Base-by-base conservation (phyloP, 30 jellyfish, hydroid and myxozoan genomes). In the Morbakka virulenta region DNA sequence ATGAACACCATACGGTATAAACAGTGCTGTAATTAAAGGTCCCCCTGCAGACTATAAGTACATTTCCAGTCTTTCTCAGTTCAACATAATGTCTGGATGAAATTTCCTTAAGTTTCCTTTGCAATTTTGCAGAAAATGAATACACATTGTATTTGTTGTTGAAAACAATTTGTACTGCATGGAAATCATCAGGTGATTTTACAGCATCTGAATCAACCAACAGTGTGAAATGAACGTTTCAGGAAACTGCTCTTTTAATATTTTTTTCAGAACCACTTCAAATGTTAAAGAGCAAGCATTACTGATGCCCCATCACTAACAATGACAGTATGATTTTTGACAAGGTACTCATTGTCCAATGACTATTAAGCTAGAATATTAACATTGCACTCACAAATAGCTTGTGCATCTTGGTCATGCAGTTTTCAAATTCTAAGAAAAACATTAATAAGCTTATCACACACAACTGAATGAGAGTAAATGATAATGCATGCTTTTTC, bases 331-430 rank as follows among this genome's bases (percentile, higher is more conserved):
- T 6, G 57, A 41, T 41, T 41, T 41, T 41, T 9, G 57, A 41
- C 13, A 41, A 41, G 57, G 17, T 41, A 41, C 13, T 41, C 57
- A 6, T 41, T 41, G 57, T 41, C 57, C 9, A 41, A 41, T 9
- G 17, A 41, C 9, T 41, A 41, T 17, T 41, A 6, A 41, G 57
- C 57, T 41, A 41, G 17, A 41, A 41, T 41, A 6, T 41, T 41
- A 41, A 41, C 57, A 17, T n/a, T n/a, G n/a, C n/a, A n/a, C n/a
- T 6, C 57, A 41, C 57, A 41, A 41, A 9, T 41, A 17, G 17
- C 9, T 41, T 41, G 9, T 67, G 80, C 24, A n/a, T 67, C 66
- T 67, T 23, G 80, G 80, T 0, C 66, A 27, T 65, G 80, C 75
- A 67, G 80, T 30, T 67, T 66, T 6, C 67, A 67, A 35, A 67